Conservation (phyloP, 2,888 invertebrate species). For the Nebria salina region DNA sequence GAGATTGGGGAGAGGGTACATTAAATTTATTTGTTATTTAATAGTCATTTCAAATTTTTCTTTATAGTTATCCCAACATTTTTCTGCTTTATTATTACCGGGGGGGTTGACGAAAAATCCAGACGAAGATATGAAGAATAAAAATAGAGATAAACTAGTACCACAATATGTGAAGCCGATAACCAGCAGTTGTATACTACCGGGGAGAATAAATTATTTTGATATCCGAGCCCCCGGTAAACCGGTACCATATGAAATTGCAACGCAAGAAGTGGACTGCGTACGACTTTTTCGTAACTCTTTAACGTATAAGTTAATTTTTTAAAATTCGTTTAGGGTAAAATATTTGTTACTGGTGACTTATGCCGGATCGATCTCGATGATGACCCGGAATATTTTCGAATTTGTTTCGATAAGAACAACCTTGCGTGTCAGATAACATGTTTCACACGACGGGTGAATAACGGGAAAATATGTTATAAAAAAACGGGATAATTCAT, state of each 20-base stretch:
- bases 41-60: neutral
- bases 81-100: conserved; percentile 27
- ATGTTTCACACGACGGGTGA: conserved; percentile 68
- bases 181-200: conserved; percentile 64
- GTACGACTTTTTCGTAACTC: too few species aligned
- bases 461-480: conserved; percentile 49
- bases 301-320: neutral
- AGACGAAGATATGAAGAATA: conserved; percentile 17
- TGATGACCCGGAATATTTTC: conserved; percentile 65
- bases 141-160: conserved; percentile 51
- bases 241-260: conserved; percentile 65
- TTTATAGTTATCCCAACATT: conserved; percentile 45
- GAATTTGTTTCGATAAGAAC: conserved; percentile 68
- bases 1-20: conserved; percentile 72
- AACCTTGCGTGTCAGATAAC: conserved; percentile 69
- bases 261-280: neutral
- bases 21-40: neutral
- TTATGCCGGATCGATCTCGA: conserved; percentile 57
- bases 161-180: conserved; percentile 60
- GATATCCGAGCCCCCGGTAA: conserved; percentile 68
- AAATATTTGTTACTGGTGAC: conserved; percentile 68
- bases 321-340: conserved; percentile 62
- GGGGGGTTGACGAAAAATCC: conserved; percentile 23
- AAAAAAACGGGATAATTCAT: conserved; percentile 17
- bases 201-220: conserved; percentile 71